Base-by-base conservation (phyloP, 64 coral and sea anemone genomes). In the Porites lutea region DNA sequence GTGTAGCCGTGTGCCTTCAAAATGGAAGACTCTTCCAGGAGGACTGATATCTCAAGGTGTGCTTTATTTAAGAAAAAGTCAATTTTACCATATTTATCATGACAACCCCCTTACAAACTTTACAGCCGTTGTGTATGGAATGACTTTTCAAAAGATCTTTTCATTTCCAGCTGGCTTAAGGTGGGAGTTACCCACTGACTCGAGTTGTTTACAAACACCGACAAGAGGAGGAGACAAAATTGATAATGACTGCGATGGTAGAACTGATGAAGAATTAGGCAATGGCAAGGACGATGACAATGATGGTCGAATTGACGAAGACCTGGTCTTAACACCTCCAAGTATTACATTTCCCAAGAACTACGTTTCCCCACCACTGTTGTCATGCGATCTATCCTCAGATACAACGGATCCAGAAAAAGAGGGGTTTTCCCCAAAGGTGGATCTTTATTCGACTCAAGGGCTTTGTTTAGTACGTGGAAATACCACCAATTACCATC, bases 241-340 rank as follows among this genome's bases (percentile, higher is more conserved):
- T 57, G 90, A 92, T 18, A 96, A 96, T 5, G 85, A 96, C 19
- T 96, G 95, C 37, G 86, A 89, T 80, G 81, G 47, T 7, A 60
- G 2, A n/a, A 86, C 82, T 0, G 91, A 96, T 50, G 88, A 95
- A 51, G 93, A 90, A 71, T 57, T 82, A 51, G 69, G 57, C 13
- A 90, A 90, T 68, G 55, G 59, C 1, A 53, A 77, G 4, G 95
- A 93, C 64, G 87, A 93, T 61, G 74, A 96, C 8, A 13, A 20
- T 6, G 87, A 93, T 55, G 73, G 87, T 2, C 3, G 18, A 16
- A 55, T 93, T 3, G 91, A 86, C 54, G 87, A 93, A 58, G 90
- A 79, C 12, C 14, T 89, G 1, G 37, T 50, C 48, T 53, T 74
- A 50, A 12, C 2, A 10, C 52, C 16, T 8, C 73, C 80, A 2